phyloP scores from a whole-genome alignment of 1,140 invertebrate species.

The Hylyphantes graminicola region DNA sequence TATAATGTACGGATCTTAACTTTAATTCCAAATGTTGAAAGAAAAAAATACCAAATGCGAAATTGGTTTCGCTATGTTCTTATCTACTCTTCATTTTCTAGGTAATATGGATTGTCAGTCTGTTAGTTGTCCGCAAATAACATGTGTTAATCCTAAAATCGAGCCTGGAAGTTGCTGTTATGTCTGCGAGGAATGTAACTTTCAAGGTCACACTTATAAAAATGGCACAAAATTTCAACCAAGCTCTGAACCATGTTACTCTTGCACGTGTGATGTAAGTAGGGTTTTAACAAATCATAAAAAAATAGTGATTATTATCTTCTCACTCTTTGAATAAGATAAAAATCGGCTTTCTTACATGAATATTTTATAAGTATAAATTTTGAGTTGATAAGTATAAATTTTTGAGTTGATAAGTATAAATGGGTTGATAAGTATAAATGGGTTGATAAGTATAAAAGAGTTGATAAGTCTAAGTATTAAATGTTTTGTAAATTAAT shows the following conservation, averaged over 20 bases:
- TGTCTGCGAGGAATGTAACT: slow-evolving; percentile 43
- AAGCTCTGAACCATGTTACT: slow-evolving; percentile 43
- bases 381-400: too few relatives aligned
- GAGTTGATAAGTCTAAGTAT: too few relatives aligned
- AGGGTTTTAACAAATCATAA: background rate
- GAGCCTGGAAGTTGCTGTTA: slow-evolving; percentile 37
- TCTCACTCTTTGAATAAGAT: too few relatives aligned
- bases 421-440: too few relatives aligned
- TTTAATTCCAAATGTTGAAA: background rate
- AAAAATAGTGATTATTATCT: too few relatives aligned
- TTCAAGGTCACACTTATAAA: slow-evolving; percentile 18
- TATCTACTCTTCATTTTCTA: slow-evolving; percentile 4
- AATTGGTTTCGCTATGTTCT: background rate
- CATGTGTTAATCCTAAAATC: slow-evolving; percentile 24
- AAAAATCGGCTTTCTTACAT: too few relatives aligned
- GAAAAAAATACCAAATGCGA: background rate
- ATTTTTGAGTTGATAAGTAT: too few relatives aligned
- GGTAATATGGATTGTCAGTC: slow-evolving; percentile 60
- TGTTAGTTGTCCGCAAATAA: slow-evolving; percentile 23
- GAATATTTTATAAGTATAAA: too few relatives aligned
- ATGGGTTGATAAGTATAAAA: too few relatives aligned
- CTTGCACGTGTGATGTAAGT: slow-evolving; percentile 57
- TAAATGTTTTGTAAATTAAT: too few relatives aligned
- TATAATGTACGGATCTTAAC: too few relatives aligned
- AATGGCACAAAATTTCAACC: slow-evolving; percentile 46